Conservation (phyloP, 2,113 vertebrate genomes). For the Mesembrinibis cayennensis region DNA sequence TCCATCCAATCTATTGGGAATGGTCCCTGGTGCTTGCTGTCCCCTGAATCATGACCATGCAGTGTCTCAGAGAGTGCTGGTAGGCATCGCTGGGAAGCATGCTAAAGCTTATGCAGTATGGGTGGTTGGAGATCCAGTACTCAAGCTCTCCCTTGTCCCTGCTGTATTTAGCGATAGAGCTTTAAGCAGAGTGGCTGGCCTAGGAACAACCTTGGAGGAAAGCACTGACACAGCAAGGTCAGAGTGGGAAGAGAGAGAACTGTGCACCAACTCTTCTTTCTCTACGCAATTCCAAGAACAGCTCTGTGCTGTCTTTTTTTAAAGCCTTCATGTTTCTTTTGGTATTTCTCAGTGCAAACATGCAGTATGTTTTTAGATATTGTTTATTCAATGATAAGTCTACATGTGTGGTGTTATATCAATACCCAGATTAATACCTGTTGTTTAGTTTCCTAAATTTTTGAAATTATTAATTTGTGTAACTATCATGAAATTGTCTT, state of each 20-base stretch:
- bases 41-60: not conserved
- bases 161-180: not conserved
- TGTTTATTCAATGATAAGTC: not conserved
- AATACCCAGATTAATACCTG: not conserved
- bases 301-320: not conserved
- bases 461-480: not conserved
- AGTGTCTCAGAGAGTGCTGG: not conserved
- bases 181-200: not conserved
- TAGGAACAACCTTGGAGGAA: not conserved
- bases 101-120: not conserved
- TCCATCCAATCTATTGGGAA: not conserved
- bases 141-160: not conserved
- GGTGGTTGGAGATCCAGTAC: not conserved
- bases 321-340: not conserved
- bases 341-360: not conserved
- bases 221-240: not conserved
- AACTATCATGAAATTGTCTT: not conserved
- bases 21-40: not conserved
- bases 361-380: not conserved
- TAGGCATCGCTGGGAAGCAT: not conserved
- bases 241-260: not conserved
- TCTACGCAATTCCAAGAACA: not conserved
- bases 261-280: not conserved
- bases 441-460: not conserved
- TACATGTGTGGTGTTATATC: not conserved